Evolutionary conservation across 2,113 vertebrate species (phyloP).

Genomic region (Cyanoliseus patagonus): DNA sequence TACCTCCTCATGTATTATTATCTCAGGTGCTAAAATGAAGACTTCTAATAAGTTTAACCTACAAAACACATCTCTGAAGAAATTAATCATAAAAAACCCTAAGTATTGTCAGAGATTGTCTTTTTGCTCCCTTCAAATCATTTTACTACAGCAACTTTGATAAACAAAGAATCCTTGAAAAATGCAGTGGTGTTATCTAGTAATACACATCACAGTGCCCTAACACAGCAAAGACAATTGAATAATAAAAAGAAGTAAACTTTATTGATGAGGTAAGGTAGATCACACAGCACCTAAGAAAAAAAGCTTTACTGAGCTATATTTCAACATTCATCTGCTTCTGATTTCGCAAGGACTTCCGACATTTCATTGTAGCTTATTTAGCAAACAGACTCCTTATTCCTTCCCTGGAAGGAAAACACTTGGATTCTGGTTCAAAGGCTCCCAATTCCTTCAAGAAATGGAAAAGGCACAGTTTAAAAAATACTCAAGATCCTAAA

Average conservation of each 20-base stretch:
- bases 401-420: background rate
- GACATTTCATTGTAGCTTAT: background rate
- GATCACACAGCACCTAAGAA: background rate
- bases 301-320: background rate
- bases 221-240: background rate
- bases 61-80: background rate
- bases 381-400: background rate
- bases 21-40: background rate
- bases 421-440: background rate
- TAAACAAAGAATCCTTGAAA: background rate
- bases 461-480: background rate
- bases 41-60: background rate
- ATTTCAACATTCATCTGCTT: background rate
- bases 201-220: background rate
- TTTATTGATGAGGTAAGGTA: background rate
- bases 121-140: background rate
- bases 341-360: background rate
- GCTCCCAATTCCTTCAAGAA: background rate
- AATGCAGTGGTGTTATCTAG: background rate
- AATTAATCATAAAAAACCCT: background rate
- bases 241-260: background rate
- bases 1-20: background rate
- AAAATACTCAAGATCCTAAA: background rate
- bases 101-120: background rate
- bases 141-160: background rate